Evolutionary conservation across 2,797 vertebrate species (phyloP), one percentile per base, ranked within the genome.

Genomic region (Cyclopterus lumpus): DNA sequence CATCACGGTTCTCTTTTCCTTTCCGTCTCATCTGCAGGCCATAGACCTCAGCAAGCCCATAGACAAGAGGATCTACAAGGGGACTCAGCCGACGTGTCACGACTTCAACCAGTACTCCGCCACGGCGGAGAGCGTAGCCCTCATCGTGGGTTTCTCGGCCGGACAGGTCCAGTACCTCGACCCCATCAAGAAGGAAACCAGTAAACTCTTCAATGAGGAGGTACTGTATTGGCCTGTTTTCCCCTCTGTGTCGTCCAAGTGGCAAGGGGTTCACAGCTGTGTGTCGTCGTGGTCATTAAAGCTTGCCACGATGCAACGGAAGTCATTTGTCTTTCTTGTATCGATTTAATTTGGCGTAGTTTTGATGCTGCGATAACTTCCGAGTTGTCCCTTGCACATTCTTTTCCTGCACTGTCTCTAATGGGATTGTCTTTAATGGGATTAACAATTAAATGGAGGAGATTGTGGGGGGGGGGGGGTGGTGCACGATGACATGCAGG

Each of bases 201-300:
- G 96, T 91, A 97, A 97, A 83, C 95, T 97, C 51, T 97, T 97
- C 91, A 97, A 97, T 0, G 97, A 97, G 91, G 97, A 97, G 97
- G 96, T 97, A 86, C 22, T 75, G 3, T 28, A 44, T 51, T 2
- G 28, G 5, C 8, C 32, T 51, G 3, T 51, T 34, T 32, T n/a
- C 46, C 38, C 5, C 15, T 68, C 22, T 64, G 34, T 20, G 34
- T 26, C 28, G 9, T 2, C 30, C 3, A n/a, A 12, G 38, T 26
- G 10, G 28, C 14, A 1, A 7, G 3, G 8, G 42, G 22, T 24
- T 53, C 8, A 6, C 51, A 54, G 24, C 53, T 8, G 14, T 48
- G 12, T 15, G 28, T 22, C 24, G 6, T 32, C 10, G 4, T 26
- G 34, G 49, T 61, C n/a, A 40, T 49, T 32, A 48, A 67, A 55